Conservation (phyloP, 1,140 invertebrate genomes). For the Heliconius hermathena region DNA sequence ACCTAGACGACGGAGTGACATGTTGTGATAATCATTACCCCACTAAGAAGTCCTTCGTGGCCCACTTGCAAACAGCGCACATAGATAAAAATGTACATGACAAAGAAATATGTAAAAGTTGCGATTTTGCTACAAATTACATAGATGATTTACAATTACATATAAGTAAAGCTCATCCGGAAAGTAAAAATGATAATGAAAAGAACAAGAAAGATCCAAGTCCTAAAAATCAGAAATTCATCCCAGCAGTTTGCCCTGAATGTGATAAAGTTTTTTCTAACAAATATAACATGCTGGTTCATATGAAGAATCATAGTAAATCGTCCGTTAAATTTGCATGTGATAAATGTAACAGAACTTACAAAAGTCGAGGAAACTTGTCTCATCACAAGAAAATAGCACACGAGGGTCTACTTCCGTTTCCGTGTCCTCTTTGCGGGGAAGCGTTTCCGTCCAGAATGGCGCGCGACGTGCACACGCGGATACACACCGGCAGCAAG, state of each 20-base stretch:
- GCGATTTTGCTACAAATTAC: constrained; percentile 45
- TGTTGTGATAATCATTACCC: constrained; percentile 54
- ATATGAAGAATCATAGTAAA: constrained; percentile 52
- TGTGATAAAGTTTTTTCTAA: constrained; percentile 69
- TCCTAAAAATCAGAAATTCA: constrained; percentile 53
- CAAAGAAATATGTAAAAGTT: constrained; percentile 46
- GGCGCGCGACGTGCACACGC: constrained; percentile 61
- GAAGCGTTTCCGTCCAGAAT: constrained; percentile 61
- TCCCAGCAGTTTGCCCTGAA: constrained; percentile 59
- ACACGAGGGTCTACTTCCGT: constrained; percentile 56
- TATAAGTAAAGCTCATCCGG: constrained; percentile 45
- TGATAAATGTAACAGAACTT: constrained; percentile 54
- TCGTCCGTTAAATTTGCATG: constrained; percentile 38
- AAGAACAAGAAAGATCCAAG: constrained; percentile 36
- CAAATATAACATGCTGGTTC: constrained; percentile 66
- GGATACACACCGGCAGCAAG: constrained; percentile 77
- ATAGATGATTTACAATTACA: constrained; percentile 47
- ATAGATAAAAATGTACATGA: constrained; percentile 26
- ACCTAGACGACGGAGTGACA: constrained; percentile 42
- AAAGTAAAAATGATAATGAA: neutral
- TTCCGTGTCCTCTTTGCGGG: constrained; percentile 58
- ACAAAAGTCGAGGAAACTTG: constrained; percentile 50
- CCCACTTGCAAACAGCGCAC: constrained; percentile 57
- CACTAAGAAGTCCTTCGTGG: constrained; percentile 47
- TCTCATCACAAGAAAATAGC: constrained; percentile 50